Base-by-base conservation (phyloP, 2,797 vertebrate species). In the Bradypodion ventrale region DNA sequence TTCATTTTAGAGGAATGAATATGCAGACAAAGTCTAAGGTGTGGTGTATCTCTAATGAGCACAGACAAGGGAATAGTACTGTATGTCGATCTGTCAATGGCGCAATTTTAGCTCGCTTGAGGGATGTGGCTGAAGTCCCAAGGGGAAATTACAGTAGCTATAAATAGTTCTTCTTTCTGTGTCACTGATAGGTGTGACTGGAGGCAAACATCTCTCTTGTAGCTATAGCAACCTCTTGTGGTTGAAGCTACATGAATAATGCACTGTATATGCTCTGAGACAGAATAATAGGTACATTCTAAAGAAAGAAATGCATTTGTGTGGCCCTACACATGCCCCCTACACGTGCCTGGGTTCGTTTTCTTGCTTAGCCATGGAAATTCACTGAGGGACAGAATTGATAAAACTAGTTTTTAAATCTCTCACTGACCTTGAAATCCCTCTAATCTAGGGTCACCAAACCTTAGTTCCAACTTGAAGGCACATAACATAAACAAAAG, bases 191-290 rank as follows among this genome's bases (percentile, higher is more conserved):
- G 32, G 37, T 29, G 62, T 65, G 35, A 59, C 40, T 44, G 29
- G n/a, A 68, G 74, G 19, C 68, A 46, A 76, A 81, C 72, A 72
- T 42, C 37, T 27, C 19, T 42, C 2, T 75, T 73, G 77, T 75
- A 75, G 76, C 49, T 87, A 63, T 52, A 75, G 72, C 65, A 83
- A 69, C 82, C 59, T 44, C 56, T 59, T 70, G 44, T 56, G 65
- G 56, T 27, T 42, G 77, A 76, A 80, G 68, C 32, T 21, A 62
- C 40, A 85, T 42, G 12, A 25, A 68, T 59, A 68, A 37, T 37
- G n/a, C 13, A n/a, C n/a, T n/a, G 37, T 77, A 62, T n/a, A 19
- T 59, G 5, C 5, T n/a, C 13, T 21, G 13, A 66, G n/a, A 16
- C 19, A 35, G n/a, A 66, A 35, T 66, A 66, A 35, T 66, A 5